Evolutionary conservation across 1,140 invertebrate genomes (phyloP).

Genomic region (Cotesia glomerata): DNA sequence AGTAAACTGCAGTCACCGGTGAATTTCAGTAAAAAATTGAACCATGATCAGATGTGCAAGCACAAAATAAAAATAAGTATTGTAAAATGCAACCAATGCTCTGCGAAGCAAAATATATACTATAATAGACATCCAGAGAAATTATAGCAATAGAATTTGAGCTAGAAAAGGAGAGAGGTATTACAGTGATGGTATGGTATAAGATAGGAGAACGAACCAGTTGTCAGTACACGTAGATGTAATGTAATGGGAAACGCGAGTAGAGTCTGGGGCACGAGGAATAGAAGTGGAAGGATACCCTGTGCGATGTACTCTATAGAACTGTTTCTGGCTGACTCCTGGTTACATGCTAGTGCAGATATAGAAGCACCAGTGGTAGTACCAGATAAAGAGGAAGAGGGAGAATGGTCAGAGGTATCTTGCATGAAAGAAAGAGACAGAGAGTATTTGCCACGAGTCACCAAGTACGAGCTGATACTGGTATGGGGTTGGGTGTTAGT

Average conservation of each 20-base stretch:
- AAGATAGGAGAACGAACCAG: constrained; percentile 40
- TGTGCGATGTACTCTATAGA: too few species aligned
- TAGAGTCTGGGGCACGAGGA: constrained; percentile 52
- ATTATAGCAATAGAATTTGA: neutral
- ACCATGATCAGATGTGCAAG: too few species aligned
- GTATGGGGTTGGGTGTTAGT: constrained; percentile 52
- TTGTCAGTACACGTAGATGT: constrained; percentile 33
- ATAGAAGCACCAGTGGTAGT: too few species aligned
- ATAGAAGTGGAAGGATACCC: constrained; percentile 41
- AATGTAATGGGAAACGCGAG: constrained; percentile 27
- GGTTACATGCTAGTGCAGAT: constrained; percentile 1
- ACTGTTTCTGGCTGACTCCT: neutral
- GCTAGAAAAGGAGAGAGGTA: neutral
- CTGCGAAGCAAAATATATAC: too few species aligned
- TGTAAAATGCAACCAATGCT: too few species aligned
- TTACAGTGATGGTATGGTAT: neutral
- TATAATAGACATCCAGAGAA: too few species aligned
- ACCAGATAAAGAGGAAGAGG: constrained; percentile 9
- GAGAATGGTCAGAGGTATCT: constrained; percentile 21
- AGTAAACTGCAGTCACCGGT: too few species aligned
- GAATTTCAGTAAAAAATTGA: too few species aligned
- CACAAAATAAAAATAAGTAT: too few species aligned
- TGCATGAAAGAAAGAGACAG: constrained; percentile 20
- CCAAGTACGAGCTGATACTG: constrained; percentile 29
- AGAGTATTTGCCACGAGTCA: constrained; percentile 24